phyloP scores from a whole-genome alignment of 1,140 invertebrate species.

The Neodiprion pinetum region DNA sequence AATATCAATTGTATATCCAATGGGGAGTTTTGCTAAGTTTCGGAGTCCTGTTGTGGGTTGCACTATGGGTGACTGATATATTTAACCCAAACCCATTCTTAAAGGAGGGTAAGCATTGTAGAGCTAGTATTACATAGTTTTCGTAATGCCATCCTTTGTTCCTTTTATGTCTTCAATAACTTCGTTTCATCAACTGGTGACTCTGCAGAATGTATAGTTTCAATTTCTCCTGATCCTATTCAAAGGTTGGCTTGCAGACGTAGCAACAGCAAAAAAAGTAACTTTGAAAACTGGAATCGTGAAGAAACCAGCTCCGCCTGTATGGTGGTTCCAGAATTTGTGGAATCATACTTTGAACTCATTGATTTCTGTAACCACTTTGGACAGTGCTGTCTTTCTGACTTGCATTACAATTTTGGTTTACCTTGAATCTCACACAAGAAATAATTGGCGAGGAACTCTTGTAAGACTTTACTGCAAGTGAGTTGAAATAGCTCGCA shows the following conservation, averaged over 20 bases:
- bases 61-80: constrained; percentile 21
- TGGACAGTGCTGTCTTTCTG: constrained; percentile 13
- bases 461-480: background rate
- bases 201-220: background rate
- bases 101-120: constrained; percentile 13
- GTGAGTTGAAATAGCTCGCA: background rate
- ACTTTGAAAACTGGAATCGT: background rate
- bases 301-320: background rate
- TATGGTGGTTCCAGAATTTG: constrained; percentile 10
- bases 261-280: constrained; percentile 13
- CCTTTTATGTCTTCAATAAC: background rate
- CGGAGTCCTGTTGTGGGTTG: constrained; percentile 24
- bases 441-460: constrained; percentile 12
- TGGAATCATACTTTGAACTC: constrained; percentile 18
- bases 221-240: background rate
- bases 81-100: constrained; percentile 16
- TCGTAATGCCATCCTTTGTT: background rate
- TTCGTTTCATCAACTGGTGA: background rate
- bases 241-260: constrained; percentile 21
- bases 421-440: constrained; percentile 11
- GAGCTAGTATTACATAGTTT: background rate
- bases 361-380: constrained; percentile 7
- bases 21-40: constrained; percentile 23
- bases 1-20: background rate
- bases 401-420: constrained; percentile 14